Evolutionary conservation across 2,113 vertebrate genomes (phyloP).

Genomic region (Capra hircus): DNA sequence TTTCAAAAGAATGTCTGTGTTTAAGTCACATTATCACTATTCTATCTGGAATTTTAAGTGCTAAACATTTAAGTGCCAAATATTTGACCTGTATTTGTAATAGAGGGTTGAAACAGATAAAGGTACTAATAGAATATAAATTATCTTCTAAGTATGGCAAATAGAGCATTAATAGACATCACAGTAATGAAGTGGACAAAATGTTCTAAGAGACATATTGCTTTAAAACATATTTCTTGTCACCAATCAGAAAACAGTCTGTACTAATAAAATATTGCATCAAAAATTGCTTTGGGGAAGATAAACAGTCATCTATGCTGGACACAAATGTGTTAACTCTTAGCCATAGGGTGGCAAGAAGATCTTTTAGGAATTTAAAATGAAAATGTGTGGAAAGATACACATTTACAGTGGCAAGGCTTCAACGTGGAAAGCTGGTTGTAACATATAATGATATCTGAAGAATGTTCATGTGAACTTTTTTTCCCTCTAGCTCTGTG

Average conservation of each 20-base stretch:
- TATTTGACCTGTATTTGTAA: constrained; percentile 46
- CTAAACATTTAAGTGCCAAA: constrained; percentile 64
- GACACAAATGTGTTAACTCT: not conserved
- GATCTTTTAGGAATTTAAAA: not conserved
- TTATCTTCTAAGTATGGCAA: constrained; percentile 35
- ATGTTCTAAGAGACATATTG: constrained; percentile 37
- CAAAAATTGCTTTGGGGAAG: not conserved
- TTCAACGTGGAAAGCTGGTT: not conserved
- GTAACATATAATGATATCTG: not conserved
- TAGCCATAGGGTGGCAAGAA: not conserved
- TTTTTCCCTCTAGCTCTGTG: constrained; percentile 43
- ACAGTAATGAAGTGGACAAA: not conserved
- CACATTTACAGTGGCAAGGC: not conserved
- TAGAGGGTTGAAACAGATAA: constrained; percentile 34
- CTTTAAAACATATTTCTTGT: constrained; percentile 42
- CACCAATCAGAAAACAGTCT: not conserved
- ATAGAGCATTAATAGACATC: not conserved
- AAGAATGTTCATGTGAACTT: not conserved
- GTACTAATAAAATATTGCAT: not conserved
- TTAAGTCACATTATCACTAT: constrained; percentile 63
- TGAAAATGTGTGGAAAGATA: not conserved
- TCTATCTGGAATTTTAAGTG: constrained; percentile 67
- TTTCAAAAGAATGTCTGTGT: constrained; percentile 57
- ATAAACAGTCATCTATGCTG: not conserved
- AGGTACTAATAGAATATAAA: constrained; percentile 50